These are phyloP conservation scores for Apomyelois bistriatella DNA, from an alignment of 2,888 invertebrate species.

Conservation along the genomic window DNA sequence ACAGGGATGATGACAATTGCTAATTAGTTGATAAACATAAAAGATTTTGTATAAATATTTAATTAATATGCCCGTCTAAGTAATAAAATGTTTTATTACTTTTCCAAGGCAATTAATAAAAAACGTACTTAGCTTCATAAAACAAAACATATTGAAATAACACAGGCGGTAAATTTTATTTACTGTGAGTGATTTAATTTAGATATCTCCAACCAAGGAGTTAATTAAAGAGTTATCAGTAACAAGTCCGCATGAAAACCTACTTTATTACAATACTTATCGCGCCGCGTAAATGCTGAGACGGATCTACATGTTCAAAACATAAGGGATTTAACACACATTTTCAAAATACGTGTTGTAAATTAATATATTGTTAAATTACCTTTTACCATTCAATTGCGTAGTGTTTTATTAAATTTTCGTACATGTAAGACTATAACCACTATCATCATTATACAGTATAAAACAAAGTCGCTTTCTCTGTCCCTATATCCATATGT, in stretches of 20 bases:
- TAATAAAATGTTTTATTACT: background rate
- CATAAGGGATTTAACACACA: background rate
- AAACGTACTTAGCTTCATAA: background rate
- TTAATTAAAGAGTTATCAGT: constrained; percentile 12
- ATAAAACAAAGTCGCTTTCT: too few species aligned
- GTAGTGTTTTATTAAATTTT: too few species aligned
- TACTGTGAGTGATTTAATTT: constrained; percentile 12
- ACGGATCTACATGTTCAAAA: constrained; percentile 27
- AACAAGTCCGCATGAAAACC: background rate
- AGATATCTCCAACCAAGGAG: constrained; percentile 1
- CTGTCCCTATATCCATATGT: too few species aligned
- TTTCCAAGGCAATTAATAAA: background rate
- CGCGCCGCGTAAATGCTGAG: constrained; percentile 14
- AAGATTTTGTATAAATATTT: too few species aligned
- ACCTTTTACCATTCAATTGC: too few species aligned
- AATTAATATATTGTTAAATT: background rate
- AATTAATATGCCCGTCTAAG: too few species aligned
- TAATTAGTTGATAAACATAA: too few species aligned
- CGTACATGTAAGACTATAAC: too few species aligned
- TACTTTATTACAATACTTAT: constrained; percentile 10
- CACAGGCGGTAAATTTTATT: constrained; percentile 15
- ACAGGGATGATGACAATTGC: too few species aligned
- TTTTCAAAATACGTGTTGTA: background rate
- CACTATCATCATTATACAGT: too few species aligned
- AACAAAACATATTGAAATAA: background rate